phyloP scores from a whole-genome alignment of 2,113 vertebrate species.

The Xenus cinereus region DNA sequence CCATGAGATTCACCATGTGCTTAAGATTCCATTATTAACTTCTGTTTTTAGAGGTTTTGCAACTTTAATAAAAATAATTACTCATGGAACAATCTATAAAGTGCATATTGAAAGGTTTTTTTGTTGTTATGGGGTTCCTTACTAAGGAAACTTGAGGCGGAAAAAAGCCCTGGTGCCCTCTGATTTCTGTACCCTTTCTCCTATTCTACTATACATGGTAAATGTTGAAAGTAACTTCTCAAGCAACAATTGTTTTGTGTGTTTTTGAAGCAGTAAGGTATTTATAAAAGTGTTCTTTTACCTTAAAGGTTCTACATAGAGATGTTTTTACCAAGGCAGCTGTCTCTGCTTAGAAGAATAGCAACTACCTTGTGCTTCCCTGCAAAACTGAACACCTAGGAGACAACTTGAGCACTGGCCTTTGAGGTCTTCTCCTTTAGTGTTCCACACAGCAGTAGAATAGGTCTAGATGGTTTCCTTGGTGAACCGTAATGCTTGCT shows the following conservation, averaged over 20 bases:
- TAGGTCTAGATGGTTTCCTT: neutral
- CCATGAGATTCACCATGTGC: constrained; percentile 1
- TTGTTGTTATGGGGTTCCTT: neutral
- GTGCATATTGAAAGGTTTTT: neutral
- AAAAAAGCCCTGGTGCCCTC: neutral
- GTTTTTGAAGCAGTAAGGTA: neutral
- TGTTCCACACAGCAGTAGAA: neutral
- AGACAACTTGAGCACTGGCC: neutral
- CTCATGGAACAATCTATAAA: neutral
- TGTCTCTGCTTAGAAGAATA: neutral
- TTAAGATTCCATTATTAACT: constrained; percentile 21
- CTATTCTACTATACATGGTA: fast-evolving
- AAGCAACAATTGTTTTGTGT: neutral
- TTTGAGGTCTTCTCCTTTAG: fast-evolving
- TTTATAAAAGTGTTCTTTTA: neutral
- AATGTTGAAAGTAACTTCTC: neutral
- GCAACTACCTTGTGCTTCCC: neutral
- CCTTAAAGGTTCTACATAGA: neutral
- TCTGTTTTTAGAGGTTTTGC: constrained; percentile 18
- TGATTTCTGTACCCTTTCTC: neutral
- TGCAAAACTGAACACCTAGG: neutral
- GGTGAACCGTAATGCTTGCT: neutral
- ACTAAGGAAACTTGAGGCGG: neutral
- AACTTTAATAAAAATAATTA: neutral
- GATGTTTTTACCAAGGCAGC: neutral